phyloP scores from a whole-genome alignment of 2,113 vertebrate species.

The Sylvilagus bachmani region DNA sequence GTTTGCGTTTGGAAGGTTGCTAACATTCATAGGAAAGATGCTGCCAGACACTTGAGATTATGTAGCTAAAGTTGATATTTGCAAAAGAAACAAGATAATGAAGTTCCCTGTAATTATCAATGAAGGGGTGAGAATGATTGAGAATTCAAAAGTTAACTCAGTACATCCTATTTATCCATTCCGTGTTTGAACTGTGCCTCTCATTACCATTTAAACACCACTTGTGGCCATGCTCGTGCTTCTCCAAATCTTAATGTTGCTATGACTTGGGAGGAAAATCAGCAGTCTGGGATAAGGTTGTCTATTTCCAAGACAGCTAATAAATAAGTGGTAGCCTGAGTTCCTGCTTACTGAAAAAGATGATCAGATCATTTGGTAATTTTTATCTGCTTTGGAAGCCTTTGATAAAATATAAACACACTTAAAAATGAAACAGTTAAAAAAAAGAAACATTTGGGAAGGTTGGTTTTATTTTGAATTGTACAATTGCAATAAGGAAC shows the following conservation, averaged over 20 bases:
- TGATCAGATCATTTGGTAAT: not conserved
- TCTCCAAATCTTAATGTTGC: not conserved
- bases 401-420: not conserved
- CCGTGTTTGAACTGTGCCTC: not conserved
- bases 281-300: not conserved
- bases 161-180: not conserved
- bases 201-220: not conserved
- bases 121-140: not conserved
- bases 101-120: not conserved
- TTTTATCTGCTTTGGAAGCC: not conserved
- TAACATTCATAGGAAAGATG: not conserved
- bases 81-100: not conserved
- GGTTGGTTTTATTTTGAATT: slow-evolving; percentile 26
- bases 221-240: not conserved
- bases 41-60: not conserved
- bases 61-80: not conserved
- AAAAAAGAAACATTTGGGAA: not conserved
- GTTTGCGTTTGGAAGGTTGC: not conserved
- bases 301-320: not conserved
- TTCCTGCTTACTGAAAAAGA: not conserved
- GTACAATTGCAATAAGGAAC: slow-evolving; percentile 40
- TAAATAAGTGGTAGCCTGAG: not conserved
- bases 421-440: not conserved
- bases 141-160: not conserved
- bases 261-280: not conserved